Evolutionary conservation across 2,888 invertebrate species (phyloP).

Genomic region (Melanchra persicariae): DNA sequence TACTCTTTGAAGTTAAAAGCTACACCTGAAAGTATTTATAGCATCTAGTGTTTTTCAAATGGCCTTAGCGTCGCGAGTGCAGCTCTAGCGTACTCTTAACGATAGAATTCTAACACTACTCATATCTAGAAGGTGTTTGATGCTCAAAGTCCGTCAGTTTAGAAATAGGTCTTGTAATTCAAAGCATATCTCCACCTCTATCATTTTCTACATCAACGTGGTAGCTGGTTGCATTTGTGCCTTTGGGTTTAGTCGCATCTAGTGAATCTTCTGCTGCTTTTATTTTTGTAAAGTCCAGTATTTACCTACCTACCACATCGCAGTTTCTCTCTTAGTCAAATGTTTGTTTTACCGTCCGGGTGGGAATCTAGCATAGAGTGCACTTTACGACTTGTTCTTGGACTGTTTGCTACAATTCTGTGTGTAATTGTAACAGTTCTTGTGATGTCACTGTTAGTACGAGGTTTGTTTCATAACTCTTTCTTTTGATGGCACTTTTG

Average conservation of each 20-base stretch:
- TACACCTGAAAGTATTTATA: neutral
- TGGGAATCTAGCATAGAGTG: constrained; percentile 48
- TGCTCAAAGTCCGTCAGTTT: neutral
- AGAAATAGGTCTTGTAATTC: no score
- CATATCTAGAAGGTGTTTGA: neutral
- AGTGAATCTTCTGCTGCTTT: constrained; percentile 34
- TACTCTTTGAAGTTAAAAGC: neutral
- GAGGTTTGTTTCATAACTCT: constrained; percentile 29
- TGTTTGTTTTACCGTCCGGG: constrained; percentile 47
- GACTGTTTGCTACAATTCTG: constrained; percentile 26
- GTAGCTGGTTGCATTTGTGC: neutral
- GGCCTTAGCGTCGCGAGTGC: neutral
- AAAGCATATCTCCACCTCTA: no score
- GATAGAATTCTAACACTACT: neutral
- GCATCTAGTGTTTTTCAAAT: neutral
- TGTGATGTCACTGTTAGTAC: constrained; percentile 15
- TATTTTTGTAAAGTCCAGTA: neutral
- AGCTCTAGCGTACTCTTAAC: neutral
- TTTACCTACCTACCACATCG: constrained; percentile 49
- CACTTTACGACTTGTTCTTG: constrained; percentile 31
- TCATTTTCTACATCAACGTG: no score
- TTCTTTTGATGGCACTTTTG: constrained; percentile 1
- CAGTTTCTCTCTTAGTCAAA: constrained; percentile 54
- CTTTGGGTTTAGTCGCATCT: neutral
- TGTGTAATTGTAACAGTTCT: constrained; percentile 47